Evolutionary conservation across 2,888 invertebrate genomes (phyloP).

Genomic region (Andrena bicolor): DNA sequence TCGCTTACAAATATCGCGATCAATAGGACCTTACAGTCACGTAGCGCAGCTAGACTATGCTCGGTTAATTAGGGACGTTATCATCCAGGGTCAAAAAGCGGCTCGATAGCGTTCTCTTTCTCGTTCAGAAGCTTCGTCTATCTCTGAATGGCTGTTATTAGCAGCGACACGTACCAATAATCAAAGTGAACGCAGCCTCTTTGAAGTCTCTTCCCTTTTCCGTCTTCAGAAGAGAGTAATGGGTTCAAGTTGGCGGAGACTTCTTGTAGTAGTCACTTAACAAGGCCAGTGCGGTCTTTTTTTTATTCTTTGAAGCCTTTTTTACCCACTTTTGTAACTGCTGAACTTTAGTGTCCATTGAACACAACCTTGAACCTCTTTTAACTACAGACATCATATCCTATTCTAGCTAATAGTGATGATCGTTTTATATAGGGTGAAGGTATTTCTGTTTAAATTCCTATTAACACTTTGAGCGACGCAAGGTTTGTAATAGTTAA

Average conservation of each 20-base stretch:
- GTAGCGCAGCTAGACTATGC: not conserved
- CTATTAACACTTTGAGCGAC: no score
- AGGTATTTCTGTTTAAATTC: no score
- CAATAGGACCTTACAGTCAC: not conserved
- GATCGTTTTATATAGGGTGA: no score
- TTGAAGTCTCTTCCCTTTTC: constrained; percentile 4
- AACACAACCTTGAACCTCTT: not conserved
- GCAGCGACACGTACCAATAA: not conserved
- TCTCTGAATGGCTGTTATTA: constrained; percentile 1
- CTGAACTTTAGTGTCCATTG: constrained; percentile 4
- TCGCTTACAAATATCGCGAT: not conserved
- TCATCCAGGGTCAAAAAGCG: not conserved
- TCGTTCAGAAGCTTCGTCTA: not conserved
- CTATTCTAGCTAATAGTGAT: not conserved
- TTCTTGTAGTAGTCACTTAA: constrained; percentile 24
- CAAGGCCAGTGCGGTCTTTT: constrained; percentile 2
- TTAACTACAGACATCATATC: not conserved
- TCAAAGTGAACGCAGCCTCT: constrained; percentile 12
- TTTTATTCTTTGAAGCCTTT: not conserved
- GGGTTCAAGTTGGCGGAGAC: not conserved
- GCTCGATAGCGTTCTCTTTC: constrained; percentile 1
- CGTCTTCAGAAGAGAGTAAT: constrained; percentile 8
- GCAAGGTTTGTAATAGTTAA: no score
- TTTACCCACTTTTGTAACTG: not conserved
- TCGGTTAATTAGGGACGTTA: constrained; percentile 9